Evolutionary conservation across 2,888 invertebrate species (phyloP).

Genomic region (Eledone cirrhosa): DNA sequence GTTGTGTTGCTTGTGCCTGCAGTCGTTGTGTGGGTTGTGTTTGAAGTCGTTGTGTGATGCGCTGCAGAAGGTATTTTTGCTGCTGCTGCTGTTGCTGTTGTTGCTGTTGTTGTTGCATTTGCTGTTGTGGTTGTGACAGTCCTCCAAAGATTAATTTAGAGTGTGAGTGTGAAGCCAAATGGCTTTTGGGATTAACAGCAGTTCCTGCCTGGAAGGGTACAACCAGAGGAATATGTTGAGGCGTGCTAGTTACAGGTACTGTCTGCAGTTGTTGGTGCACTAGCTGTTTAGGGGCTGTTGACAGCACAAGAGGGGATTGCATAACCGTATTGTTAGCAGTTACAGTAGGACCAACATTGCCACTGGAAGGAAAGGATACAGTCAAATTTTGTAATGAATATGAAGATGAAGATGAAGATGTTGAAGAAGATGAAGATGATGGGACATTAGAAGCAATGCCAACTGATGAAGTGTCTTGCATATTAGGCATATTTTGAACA

Average conservation of each 20-base stretch:
- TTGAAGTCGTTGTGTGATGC: constrained; percentile 9
- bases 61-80: constrained; percentile 7
- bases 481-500: constrained; percentile 1
- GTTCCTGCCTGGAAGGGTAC: constrained; percentile 10
- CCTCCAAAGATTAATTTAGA: constrained; percentile 7
- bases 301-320: neutral
- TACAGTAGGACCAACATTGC: neutral
- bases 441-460: constrained; percentile 10
- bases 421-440: neutral
- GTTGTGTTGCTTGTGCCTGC: constrained; percentile 15
- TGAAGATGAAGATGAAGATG: neutral
- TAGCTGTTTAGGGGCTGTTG: neutral
- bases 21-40: constrained; percentile 21
- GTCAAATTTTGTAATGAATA: constrained; percentile 9
- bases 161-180: constrained; percentile 13
- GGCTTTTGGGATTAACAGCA: constrained; percentile 11
- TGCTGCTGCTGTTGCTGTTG: constrained; percentile 11
- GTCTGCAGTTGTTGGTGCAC: constrained; percentile 10
- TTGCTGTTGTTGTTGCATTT: constrained; percentile 7
- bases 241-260: neutral
- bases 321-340: constrained; percentile 9
- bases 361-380: constrained; percentile 3
- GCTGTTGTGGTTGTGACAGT: neutral
- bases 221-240: constrained; percentile 9
- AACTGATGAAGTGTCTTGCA: constrained; percentile 9